Conservation (phyloP, 1,140 invertebrate species). For the Lucilia cuprina region DNA sequence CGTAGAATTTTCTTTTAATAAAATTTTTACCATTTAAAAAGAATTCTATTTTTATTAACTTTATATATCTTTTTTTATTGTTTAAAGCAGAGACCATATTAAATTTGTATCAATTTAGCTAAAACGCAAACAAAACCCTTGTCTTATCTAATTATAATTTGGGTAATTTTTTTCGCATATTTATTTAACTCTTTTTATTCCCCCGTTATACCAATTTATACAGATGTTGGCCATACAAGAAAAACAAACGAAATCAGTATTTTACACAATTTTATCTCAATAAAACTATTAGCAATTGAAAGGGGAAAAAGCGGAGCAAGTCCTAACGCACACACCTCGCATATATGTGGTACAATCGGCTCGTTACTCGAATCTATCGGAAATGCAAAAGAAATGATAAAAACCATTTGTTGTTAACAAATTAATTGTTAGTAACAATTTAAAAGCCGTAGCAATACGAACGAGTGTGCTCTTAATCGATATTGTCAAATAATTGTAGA, state of each 20-base stretch:
- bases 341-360: too few relatives aligned
- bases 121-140: background rate
- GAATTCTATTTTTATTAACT: background rate
- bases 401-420: constrained; percentile 55
- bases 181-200: background rate
- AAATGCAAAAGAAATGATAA: constrained; percentile 30
- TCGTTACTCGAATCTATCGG: background rate
- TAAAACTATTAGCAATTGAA: background rate
- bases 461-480: background rate
- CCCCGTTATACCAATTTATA: background rate
- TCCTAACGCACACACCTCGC: too few relatives aligned
- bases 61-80: background rate
- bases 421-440: constrained; percentile 58
- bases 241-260: background rate
- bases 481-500: background rate
- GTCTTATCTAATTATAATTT: background rate
- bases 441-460: constrained; percentile 46
- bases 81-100: background rate
- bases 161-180: background rate
- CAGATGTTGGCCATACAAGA: background rate
- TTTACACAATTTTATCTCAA: background rate
- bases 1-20: background rate
- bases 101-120: background rate
- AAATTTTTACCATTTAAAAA: background rate
- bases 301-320: too few relatives aligned